Conservation (phyloP, 2,888 invertebrate species). For the Mesorhabditis sp. region DNA sequence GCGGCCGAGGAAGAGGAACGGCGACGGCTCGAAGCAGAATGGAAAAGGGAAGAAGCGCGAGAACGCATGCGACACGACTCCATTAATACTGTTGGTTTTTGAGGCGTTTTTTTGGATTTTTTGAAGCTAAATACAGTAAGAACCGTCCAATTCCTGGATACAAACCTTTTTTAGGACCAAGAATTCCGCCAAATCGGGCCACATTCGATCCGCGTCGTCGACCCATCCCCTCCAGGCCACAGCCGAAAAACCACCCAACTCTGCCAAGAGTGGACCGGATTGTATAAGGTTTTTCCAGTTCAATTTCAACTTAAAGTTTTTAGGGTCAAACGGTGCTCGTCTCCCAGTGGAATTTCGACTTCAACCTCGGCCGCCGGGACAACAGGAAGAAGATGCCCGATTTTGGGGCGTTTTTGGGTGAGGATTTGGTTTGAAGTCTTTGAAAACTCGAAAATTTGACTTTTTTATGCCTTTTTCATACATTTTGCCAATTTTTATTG, state of each 20-base stretch:
- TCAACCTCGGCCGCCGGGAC: constrained; percentile 16
- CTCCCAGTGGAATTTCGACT: constrained; percentile 21
- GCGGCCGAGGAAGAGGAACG: constrained; percentile 17
- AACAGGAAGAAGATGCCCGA: constrained; percentile 10
- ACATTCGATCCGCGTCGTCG: neutral
- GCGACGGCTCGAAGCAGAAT: constrained; percentile 12
- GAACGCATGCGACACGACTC: constrained; percentile 13
- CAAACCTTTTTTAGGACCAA: neutral
- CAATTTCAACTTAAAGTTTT: neutral
- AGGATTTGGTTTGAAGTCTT: constrained; percentile 6
- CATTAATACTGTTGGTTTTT: neutral
- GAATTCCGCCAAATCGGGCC: neutral
- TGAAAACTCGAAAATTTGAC: constrained; percentile 7
- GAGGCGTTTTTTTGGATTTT: no score
- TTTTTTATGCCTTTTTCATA: no score
- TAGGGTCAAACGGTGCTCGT: constrained; percentile 14
- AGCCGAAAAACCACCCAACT: neutral
- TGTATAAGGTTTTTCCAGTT: neutral
- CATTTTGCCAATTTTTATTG: no score
- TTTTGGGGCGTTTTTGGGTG: constrained; percentile 13
- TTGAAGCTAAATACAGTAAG: no score
- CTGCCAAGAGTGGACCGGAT: neutral
- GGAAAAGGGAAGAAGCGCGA: constrained; percentile 13
- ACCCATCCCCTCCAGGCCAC: neutral
- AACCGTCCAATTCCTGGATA: neutral